These are phyloP conservation scores for Lathronympha strigana DNA, from an alignment of 2,888 invertebrate genomes.

Conservation along the genomic window DNA sequence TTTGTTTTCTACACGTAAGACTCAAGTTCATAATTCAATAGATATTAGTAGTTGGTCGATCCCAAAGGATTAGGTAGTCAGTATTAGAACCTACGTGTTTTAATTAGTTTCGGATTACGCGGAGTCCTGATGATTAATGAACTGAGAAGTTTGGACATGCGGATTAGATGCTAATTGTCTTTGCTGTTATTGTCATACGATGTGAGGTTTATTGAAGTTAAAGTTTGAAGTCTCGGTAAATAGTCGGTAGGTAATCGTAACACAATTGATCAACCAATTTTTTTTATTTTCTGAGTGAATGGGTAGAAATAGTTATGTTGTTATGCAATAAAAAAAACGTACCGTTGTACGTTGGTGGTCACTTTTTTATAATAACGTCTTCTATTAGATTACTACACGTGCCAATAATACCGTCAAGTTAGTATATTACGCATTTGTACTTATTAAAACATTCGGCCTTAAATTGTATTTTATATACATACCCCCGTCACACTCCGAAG, in stretches of 20 bases:
- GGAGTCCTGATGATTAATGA: conserved; percentile 61
- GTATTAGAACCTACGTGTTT: conserved; percentile 60
- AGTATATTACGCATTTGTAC: too few relatives aligned
- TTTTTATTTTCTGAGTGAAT: too few relatives aligned
- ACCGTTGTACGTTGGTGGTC: too few relatives aligned
- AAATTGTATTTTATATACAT: too few relatives aligned
- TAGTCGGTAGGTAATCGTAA: background rate
- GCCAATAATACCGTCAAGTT: too few relatives aligned
- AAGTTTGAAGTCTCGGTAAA: background rate
- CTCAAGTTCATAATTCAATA: background rate
- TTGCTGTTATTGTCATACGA: conserved; percentile 9
- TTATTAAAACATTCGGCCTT: too few relatives aligned
- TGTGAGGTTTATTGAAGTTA: conserved; percentile 5
- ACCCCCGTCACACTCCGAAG: too few relatives aligned
- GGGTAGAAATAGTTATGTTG: too few relatives aligned
- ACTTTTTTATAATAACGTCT: too few relatives aligned
- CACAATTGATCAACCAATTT: too few relatives aligned
- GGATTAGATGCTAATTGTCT: conserved; percentile 32
- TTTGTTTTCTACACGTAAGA: background rate
- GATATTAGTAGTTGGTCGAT: conserved; percentile 7
- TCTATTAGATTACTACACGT: too few relatives aligned
- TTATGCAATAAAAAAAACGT: too few relatives aligned
- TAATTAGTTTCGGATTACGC: conserved; percentile 74
- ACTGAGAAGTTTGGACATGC: conserved; percentile 48
- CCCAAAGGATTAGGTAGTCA: conserved; percentile 36